phyloP scores from a whole-genome alignment of 1,140 invertebrate genomes.

The Charaxes varanes region DNA sequence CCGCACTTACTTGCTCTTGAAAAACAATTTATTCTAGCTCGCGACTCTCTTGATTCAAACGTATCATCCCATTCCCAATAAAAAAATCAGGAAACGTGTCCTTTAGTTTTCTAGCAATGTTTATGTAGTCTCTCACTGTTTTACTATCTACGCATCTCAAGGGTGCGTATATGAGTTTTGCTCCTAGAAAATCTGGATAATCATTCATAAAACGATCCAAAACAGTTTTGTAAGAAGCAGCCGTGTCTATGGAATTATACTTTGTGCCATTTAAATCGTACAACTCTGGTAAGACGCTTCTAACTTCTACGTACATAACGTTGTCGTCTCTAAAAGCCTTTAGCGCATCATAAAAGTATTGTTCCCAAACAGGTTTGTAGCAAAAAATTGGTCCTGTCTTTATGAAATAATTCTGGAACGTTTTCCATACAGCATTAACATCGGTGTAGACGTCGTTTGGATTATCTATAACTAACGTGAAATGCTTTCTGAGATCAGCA shows the following conservation, averaged over 20 bases:
- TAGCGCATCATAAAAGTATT: constrained; percentile 82
- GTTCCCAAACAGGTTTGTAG: constrained; percentile 82
- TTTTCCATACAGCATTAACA: constrained; percentile 80
- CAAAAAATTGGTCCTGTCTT: constrained; percentile 77
- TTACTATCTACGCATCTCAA: constrained; percentile 48
- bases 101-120: constrained; percentile 67
- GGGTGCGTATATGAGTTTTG: constrained; percentile 83
- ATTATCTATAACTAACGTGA: constrained; percentile 78
- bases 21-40: too few relatives aligned
- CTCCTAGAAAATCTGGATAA: constrained; percentile 81
- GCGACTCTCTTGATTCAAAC: constrained; percentile 21
- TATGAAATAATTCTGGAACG: constrained; percentile 79
- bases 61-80: not conserved
- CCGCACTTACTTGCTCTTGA: too few relatives aligned
- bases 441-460: constrained; percentile 77
- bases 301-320: constrained; percentile 86
- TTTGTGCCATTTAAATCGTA: constrained; percentile 79
- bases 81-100: too few relatives aligned
- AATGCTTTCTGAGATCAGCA: constrained; percentile 70
- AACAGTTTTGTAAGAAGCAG: constrained; percentile 76
- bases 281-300: constrained; percentile 74
- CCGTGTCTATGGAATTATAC: constrained; percentile 73
- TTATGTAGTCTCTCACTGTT: constrained; percentile 67
- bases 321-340: constrained; percentile 85
- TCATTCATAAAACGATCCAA: constrained; percentile 74